Percentiles rank a stretch among this genome's conserved stretches.
Evolutionary conservation across 2,113 vertebrate genomes (phyloP).

Genomic region (Ochotona princeps): DNA sequence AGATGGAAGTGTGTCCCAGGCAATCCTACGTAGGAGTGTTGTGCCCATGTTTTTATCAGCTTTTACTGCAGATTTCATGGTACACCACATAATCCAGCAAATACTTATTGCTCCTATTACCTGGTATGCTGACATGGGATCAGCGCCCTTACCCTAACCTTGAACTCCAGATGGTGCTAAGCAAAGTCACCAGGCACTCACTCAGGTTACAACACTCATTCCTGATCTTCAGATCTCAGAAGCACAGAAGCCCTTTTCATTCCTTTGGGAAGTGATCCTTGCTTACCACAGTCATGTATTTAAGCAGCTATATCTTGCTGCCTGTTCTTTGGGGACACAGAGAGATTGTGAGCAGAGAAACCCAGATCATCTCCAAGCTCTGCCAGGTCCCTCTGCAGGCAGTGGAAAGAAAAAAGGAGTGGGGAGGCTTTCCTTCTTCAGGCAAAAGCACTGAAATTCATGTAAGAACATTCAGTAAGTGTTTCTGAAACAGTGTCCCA

Average conservation of each 20-base stretch:
- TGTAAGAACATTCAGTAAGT: not conserved
- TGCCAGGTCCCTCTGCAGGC: not conserved
- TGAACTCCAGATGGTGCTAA: constrained; percentile 31
- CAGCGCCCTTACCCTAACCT: constrained; percentile 24
- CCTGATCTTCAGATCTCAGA: constrained; percentile 36
- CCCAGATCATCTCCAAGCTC: not conserved
- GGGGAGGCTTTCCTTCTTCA: not conserved
- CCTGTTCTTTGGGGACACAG: not conserved
- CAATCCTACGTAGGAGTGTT: not conserved
- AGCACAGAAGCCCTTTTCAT: not conserved
- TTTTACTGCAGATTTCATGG: constrained; percentile 16
- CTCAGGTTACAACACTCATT: not conserved
- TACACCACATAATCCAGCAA: not conserved
- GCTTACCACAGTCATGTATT: not conserved
- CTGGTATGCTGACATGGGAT: not conserved
- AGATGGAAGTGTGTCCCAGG: not conserved
- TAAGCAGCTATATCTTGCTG: not conserved
- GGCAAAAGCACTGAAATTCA: not conserved
- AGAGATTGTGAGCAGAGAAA: not conserved
- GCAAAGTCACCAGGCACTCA: constrained; percentile 18
- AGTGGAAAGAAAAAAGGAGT: not conserved
- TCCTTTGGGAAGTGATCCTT: not conserved
- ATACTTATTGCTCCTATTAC: not conserved
- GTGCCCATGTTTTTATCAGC: not conserved
- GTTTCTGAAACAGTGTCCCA: not conserved